Evolutionary conservation across 2,113 vertebrate species (phyloP), one percentile per base, ranked within the genome.

Genomic region (Rhynchopsitta pachyrhyncha): DNA sequence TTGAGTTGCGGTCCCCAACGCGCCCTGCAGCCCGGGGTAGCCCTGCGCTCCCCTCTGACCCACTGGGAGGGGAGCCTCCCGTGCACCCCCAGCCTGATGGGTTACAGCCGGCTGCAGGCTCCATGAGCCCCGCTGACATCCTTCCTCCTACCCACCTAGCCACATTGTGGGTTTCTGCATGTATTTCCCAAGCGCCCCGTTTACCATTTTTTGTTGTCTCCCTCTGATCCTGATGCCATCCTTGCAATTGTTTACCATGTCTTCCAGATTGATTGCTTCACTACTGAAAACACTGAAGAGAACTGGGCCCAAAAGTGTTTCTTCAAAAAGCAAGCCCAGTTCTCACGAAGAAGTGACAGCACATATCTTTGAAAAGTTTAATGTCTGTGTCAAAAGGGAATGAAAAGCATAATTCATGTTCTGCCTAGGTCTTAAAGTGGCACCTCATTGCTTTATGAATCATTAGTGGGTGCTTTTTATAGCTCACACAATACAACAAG

Each of bases 41-140:
- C 37, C 50, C 9, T 35, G 57, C 33, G 55, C 27, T 17, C 10
- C n/a, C 11, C 75, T 1, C 11, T 0, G 0, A 0, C 0, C 2
- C 66, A 0, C 2, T 7, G 7, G 41, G 27, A 23, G 39, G 3
- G 1, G 11, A 27, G 37, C 17, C 69, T 4, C 3, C 53, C 1
- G 46, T 7, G 22, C 50, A 20, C 50, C 69, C 37, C 16, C 27
- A 1, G 2, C 37, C 4, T 2, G 0, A 24, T 6, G 70, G 17
- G 39, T 4, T 10, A 13, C 29, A 59, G 42, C 68, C 57, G 6
- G 4, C 50, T 13, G 57, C 23, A 22, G 59, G 49, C 83, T 11
- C 79, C 7, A 0, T 6, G 27, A 3, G 33, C 90, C 82, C 1
- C n/a, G 33, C 76, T 46, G 71, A 37, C 69, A 3, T 3, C 74